A percentile compares a stretch with the other conserved stretches of the same genome.
Evolutionary conservation across 2,797 vertebrate genomes (phyloP).

Genomic region (Hyperoplus immaculatus): DNA sequence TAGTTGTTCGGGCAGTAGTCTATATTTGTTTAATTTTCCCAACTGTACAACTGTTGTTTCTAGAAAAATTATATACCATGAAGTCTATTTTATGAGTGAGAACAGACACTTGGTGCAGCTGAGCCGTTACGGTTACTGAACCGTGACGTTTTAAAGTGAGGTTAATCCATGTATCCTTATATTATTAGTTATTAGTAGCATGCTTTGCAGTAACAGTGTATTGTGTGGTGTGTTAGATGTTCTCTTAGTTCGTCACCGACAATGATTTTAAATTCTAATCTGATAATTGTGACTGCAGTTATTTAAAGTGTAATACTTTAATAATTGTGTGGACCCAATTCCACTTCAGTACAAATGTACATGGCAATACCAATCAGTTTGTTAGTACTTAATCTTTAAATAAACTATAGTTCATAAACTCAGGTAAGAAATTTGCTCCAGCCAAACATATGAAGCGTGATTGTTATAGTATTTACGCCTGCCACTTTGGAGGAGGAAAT

Average conservation of each 20-base stretch:
- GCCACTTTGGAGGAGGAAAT: not conserved
- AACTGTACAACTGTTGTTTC: too few species aligned
- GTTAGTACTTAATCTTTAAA: constrained; percentile 2
- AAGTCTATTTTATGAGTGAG: too few species aligned
- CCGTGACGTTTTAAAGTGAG: too few species aligned
- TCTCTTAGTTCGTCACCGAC: not conserved
- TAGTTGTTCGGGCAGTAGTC: too few species aligned
- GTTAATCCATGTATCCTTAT: too few species aligned
- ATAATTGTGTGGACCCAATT: constrained; percentile 19
- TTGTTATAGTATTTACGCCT: not conserved
- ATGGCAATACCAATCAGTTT: not conserved
- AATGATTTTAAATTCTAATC: not conserved
- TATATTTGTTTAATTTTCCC: too few species aligned
- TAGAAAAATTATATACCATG: too few species aligned
- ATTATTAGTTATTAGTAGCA: too few species aligned
- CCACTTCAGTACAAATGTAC: not conserved
- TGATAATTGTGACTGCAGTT: not conserved
- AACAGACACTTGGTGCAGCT: too few species aligned
- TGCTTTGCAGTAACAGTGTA: not conserved
- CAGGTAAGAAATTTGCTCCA: not conserved
- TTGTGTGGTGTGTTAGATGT: not conserved
- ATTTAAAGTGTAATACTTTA: not conserved
- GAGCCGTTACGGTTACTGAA: too few species aligned
- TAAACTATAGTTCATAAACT: not conserved
- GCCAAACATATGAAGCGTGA: not conserved